Evolutionary conservation across 2,888 invertebrate genomes (phyloP).

Genomic region (Herminia tarsipennalis): DNA sequence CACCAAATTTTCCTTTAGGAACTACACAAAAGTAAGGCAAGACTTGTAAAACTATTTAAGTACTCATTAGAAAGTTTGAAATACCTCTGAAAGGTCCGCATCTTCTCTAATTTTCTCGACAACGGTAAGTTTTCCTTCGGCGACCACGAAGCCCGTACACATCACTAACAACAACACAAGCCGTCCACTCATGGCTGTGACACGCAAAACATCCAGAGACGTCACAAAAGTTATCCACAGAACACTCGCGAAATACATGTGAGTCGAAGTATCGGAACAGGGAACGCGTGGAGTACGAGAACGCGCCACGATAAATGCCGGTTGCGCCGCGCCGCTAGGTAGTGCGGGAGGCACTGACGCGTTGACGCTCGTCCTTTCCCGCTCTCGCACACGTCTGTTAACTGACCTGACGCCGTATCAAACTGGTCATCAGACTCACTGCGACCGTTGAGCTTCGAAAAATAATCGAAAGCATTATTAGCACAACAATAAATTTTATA

Average conservation of each 20-base stretch:
- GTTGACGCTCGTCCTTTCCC: constrained; percentile 59
- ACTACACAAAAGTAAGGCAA: constrained; percentile 25
- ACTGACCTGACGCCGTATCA: constrained; percentile 48
- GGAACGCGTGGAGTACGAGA: constrained; percentile 57
- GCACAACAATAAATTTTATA: constrained; percentile 17
- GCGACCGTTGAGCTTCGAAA: constrained; percentile 68
- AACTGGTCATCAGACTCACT: constrained; percentile 65
- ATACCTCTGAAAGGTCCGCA: constrained; percentile 89
- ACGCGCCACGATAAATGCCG: constrained; percentile 74
- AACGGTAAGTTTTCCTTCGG: constrained; percentile 80
- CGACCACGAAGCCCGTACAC: constrained; percentile 59
- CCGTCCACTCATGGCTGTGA: constrained; percentile 66
- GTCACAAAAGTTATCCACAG: constrained; percentile 61
- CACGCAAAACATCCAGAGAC: constrained; percentile 58
- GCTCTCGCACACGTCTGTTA: constrained; percentile 62
- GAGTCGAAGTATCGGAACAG: constrained; percentile 31
- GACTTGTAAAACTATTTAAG: constrained; percentile 29
- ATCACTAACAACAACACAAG: constrained; percentile 76
- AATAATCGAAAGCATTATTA: constrained; percentile 42
- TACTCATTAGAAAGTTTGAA: constrained; percentile 58
- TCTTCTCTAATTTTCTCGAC: constrained; percentile 88
- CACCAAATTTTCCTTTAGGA: constrained; percentile 13
- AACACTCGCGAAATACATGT: constrained; percentile 72
- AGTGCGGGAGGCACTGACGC: constrained; percentile 62
- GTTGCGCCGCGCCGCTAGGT: constrained; percentile 29